Evolutionary conservation across 2,113 vertebrate species (phyloP).

Genomic region (Vulpes ferrilata): DNA sequence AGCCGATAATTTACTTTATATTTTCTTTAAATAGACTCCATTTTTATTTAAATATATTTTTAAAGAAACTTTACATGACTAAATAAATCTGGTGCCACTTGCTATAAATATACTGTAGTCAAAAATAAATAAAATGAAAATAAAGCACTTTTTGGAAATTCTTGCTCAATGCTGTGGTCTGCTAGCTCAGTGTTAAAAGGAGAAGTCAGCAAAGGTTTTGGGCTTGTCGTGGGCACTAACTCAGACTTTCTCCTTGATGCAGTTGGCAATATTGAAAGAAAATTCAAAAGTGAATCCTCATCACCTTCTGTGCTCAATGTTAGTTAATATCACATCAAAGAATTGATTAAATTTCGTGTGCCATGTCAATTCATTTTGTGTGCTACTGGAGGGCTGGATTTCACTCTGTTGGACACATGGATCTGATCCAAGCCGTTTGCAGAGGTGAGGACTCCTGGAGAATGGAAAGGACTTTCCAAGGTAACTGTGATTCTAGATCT

Average conservation of each 20-base stretch:
- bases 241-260: neutral
- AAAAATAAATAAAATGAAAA: slow-evolving; percentile 4
- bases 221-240: neutral
- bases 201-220: neutral
- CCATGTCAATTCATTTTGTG: neutral
- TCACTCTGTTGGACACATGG: neutral
- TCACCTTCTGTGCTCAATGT: neutral
- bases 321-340: neutral
- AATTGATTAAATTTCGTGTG: neutral
- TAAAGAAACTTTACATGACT: neutral
- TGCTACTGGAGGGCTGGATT: neutral
- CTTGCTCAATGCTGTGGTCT: neutral
- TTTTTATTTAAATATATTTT: neutral
- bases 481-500: neutral
- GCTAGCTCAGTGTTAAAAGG: neutral
- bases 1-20: neutral
- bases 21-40: slow-evolving; percentile 34
- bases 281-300: neutral
- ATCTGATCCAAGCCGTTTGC: neutral
- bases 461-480: neutral
- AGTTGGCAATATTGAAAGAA: neutral
- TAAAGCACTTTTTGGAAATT: neutral
- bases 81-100: neutral
- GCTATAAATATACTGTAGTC: neutral
- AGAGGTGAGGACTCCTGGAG: neutral